Conservation (phyloP, 2,113 vertebrate species). For the Sus scrofa region T2T-Sscrofa CM000819.6:135658501-135659000, state of each 20-base stretch:
- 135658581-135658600: no score
- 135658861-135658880: background rate
- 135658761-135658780: background rate
- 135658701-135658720: background rate
- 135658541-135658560: no score
- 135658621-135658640: background rate
- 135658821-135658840: background rate
- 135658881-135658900: background rate
- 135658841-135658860: background rate
- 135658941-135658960: background rate
- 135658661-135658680: background rate
- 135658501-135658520: no score
- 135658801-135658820: background rate
- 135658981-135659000: background rate
- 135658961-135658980: background rate
- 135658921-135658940: background rate
- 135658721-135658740: background rate
- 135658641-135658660: background rate
- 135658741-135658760: background rate
- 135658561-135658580: no score
- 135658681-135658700: background rate
- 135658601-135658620: background rate
- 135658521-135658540: no score
- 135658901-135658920: background rate
- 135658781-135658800: background rate